Evolutionary conservation across 2,113 vertebrate species (phyloP).

Genomic region (Azemiops feae): DNA sequence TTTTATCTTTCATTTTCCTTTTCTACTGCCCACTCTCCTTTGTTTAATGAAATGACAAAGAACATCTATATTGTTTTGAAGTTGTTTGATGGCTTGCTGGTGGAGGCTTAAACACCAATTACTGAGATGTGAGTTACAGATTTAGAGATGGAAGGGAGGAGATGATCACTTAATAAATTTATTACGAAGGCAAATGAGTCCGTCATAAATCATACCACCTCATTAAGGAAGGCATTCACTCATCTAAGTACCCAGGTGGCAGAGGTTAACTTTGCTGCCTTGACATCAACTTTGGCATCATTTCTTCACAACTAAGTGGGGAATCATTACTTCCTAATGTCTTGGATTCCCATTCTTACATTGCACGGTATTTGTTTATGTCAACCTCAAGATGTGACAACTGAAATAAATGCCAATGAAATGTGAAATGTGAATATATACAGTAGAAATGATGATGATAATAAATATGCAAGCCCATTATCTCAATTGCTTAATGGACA

Average conservation of each 20-base stretch:
- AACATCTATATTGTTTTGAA: not conserved
- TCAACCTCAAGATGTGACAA: not conserved
- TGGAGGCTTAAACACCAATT: constrained; percentile 46
- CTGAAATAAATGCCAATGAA: not conserved
- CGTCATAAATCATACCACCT: constrained; percentile 64
- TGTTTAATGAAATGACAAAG: constrained; percentile 8
- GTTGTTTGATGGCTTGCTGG: constrained; percentile 29
- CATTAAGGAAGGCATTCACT: constrained; percentile 53
- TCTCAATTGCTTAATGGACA: not conserved
- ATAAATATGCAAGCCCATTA: not conserved
- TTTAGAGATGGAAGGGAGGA: constrained; percentile 41
- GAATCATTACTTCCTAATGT: not conserved
- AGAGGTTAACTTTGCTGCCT: constrained; percentile 57
- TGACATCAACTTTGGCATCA: not conserved
- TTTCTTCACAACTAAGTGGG: not conserved
- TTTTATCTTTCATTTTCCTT: not conserved
- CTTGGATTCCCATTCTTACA: not conserved
- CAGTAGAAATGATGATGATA: not conserved
- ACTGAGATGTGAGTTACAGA: constrained; percentile 50
- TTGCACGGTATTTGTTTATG: not conserved
- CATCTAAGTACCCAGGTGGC: constrained; percentile 41
- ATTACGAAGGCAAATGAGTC: constrained; percentile 69
- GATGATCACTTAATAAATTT: constrained; percentile 70
- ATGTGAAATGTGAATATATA: not conserved
- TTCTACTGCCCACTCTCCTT: constrained; percentile 11